Base-by-base conservation (phyloP, 2,888 invertebrate species). In the Chymomyza procnemis region DNA sequence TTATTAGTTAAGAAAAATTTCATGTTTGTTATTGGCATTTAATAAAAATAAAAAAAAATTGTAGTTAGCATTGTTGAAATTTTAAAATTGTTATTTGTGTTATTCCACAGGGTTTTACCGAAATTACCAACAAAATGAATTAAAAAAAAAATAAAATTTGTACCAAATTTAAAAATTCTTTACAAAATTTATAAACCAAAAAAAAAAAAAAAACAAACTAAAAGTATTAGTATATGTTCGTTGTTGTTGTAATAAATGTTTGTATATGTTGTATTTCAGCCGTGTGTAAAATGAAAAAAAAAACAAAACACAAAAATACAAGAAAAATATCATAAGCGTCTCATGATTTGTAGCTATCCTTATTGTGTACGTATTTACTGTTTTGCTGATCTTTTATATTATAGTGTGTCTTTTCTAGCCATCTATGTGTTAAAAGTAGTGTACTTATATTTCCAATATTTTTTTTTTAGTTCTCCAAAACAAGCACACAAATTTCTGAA, bases 221-320 rank as follows among this genome's bases (percentile, higher is more conserved):
- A 75, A 67, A 68, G 66, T 76, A 74, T 71, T 74, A 73, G 65
- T 76, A 65, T 73, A 73, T 85, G 78, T 80, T 87, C 75, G 84
- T 87, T 87, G 86, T 85, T 87, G 86, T 87, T 87, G 87, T 87
- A 75, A 78, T 80, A 70, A 78, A 75, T 85, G 85, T 85, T 79
- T 79, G 78, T 87, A 78, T 69, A 69, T 81, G 85, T 80, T 81
- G 61, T 58, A 78, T 67, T 30, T 69, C 80, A 79, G 75, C 70
- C 71, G 75, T 78, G 75, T 73, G 72, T 61, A 55, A 19, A 67
- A 65, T 22, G 19, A 16, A n/a, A 41, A 46, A 58, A 46, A 58
- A 22, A 22, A 9, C 22, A 56, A 55, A 55, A 21, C 21, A 56
- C 26, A 56, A 56, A 56, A 56, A 22, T 6, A 4, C 26, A 26